Evolutionary conservation across 1,140 invertebrate species (phyloP).

Genomic region (Myzus persicae): DNA sequence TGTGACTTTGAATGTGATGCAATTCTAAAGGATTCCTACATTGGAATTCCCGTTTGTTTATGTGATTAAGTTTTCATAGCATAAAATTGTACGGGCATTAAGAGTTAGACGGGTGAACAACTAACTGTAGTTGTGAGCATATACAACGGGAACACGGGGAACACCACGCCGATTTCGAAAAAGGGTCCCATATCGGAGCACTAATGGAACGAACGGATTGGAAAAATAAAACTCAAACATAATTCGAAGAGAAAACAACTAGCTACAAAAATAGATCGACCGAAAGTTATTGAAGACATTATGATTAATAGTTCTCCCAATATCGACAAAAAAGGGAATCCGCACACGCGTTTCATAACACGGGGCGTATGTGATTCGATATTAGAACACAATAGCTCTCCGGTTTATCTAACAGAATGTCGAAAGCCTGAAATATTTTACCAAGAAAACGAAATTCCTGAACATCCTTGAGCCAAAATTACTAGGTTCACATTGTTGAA

Average conservation of each 20-base stretch:
- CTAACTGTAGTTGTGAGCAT: not conserved
- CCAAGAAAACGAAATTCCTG: not conserved
- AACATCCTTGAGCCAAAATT: not conserved
- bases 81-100: not conserved
- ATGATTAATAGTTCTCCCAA: not conserved
- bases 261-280: not conserved
- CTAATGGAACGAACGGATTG: not conserved
- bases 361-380: not conserved
- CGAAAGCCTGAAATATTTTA: not conserved
- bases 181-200: not conserved
- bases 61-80: conserved; percentile 21
- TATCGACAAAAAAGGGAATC: not conserved
- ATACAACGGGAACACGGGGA: not conserved
- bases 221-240: not conserved
- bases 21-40: not conserved
- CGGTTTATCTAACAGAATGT: not conserved
- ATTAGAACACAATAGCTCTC: not conserved
- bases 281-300: not conserved
- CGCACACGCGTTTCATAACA: not conserved
- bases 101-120: not conserved
- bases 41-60: not conserved
- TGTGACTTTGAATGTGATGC: not conserved
- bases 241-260: not conserved
- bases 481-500: not conserved
- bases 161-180: not conserved